A percentile compares a stretch with the other conserved stretches of the same genome.
Evolutionary conservation across 2,888 invertebrate species (phyloP).

Genomic region (Chirona hameri): DNA sequence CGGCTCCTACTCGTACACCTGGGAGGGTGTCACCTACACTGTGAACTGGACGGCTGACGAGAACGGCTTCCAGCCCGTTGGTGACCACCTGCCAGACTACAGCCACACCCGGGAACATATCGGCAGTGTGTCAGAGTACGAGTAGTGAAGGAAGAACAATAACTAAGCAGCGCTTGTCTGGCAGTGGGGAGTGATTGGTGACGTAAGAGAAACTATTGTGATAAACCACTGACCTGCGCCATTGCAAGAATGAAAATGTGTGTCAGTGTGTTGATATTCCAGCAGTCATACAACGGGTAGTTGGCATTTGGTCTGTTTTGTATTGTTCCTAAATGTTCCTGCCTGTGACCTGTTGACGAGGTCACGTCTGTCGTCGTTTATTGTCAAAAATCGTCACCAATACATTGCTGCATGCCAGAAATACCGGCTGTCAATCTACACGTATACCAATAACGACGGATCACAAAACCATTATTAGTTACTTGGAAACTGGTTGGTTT

Average conservation of each 20-base stretch:
- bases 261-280: not conserved
- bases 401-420: no score
- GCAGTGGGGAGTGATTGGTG: not conserved
- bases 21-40: constrained; percentile 29
- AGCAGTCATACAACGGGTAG: not conserved
- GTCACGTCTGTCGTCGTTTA: no score
- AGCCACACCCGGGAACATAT: constrained; percentile 24
- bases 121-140: not conserved
- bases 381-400: no score
- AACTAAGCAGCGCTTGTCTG: no score
- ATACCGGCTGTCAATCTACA: no score
- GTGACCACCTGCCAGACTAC: constrained; percentile 25
- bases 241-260: no score
- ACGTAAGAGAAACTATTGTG: not conserved
- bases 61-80: constrained; percentile 13
- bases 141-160: not conserved
- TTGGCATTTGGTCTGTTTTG: not conserved
- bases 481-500: no score
- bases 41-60: constrained; percentile 24
- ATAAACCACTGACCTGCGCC: no score
- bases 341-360: not conserved
- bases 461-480: no score
- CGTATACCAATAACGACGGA: no score
- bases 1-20: not conserved
- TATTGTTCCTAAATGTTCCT: not conserved